Base-by-base conservation (phyloP, 2,888 invertebrate genomes). In the Bibio marci region DNA sequence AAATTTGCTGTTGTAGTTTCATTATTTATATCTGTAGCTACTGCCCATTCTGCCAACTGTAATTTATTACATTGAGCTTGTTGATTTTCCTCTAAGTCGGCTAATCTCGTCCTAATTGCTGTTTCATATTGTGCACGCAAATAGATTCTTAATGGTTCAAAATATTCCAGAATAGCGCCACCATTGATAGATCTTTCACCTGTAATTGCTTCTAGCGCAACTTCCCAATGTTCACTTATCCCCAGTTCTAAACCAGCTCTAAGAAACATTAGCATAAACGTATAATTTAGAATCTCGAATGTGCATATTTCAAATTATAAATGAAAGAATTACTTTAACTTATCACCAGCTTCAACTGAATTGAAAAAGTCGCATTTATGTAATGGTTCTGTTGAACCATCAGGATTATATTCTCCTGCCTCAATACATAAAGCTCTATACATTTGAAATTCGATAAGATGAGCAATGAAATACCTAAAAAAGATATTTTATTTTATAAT, bases 401-500 rank as follows among this genome's bases (percentile, higher is more conserved):
- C 52, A 1, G 70, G 71, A 47, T 72, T 71, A 43, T 69, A 72
- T 50, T 77, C 62, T 2, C 69, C 71, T 13, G 77, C 73, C 48
- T 66, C 67, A 38, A 62, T 64, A 43, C 79, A 79, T 11, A 78
- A 57, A 1, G 73, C 64, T 48, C 70, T 65, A 51, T 78, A 76
- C 50, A 79, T 76, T 63, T 82, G 82, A 56, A 83, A 86, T 57
- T 85, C 79, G 27, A 85, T 57, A n/a, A 85, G 69, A 50, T 73
- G 73, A 12, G 78, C 75, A 41, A 82, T 69, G 48, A 72, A 62
- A 48, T 45, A 37, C 25, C 34, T 34, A 13, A 3, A 12, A n/a
- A 6, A 30, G 10, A 30, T 13, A 30, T 30, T n/a, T n/a, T 19
- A 4, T 18, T 19, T 12, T 18, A n/a, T 34, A 5, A 34, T n/a